Percentiles rank a stretch among this genome's conserved stretches.
Evolutionary conservation across 2,888 invertebrate species (phyloP).

Genomic region (Cataglyphis rosenhaueri): DNA sequence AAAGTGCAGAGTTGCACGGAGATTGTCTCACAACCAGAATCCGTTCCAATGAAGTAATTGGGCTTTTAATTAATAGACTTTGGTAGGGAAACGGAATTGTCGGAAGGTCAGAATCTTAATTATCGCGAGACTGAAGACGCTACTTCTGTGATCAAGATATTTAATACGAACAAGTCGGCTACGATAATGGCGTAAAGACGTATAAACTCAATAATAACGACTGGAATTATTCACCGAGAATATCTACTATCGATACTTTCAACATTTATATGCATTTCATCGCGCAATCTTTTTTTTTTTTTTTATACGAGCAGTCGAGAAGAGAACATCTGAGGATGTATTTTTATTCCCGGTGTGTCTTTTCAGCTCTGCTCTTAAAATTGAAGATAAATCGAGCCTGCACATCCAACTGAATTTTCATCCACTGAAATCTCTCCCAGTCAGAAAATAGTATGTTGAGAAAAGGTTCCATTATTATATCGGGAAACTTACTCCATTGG

Average conservation of each 20-base stretch:
- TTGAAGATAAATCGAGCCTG: slow-evolving; percentile 22
- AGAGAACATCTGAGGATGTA: slow-evolving; percentile 16
- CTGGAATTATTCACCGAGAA: neutral
- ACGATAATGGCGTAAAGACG: slow-evolving; percentile 55
- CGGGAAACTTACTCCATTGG: slow-evolving; percentile 37
- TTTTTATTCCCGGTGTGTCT: slow-evolving; percentile 39
- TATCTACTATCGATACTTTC: neutral
- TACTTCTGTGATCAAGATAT: slow-evolving; percentile 66
- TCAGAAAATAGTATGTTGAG: slow-evolving; percentile 27
- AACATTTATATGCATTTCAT: neutral
- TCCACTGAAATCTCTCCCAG: slow-evolving; percentile 20
- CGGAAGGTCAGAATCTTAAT: slow-evolving; percentile 78
- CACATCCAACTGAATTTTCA: slow-evolving; percentile 9
- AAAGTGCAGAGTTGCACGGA: slow-evolving; percentile 46
- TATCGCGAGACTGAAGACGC: slow-evolving; percentile 76
- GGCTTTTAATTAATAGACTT: slow-evolving; percentile 84
- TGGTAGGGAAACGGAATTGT: slow-evolving; percentile 51
- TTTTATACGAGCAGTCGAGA: neutral
- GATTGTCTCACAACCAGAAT: slow-evolving; percentile 64
- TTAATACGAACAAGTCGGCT: slow-evolving; percentile 60
- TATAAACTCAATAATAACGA: slow-evolving; percentile 8
- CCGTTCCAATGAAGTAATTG: slow-evolving; percentile 80
- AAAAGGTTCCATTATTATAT: slow-evolving; percentile 35
- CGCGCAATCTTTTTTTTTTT: neutral
- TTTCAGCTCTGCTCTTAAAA: slow-evolving; percentile 43